phyloP scores from a whole-genome alignment of 2,797 vertebrate genomes.

The Heliangelus exortis region DNA sequence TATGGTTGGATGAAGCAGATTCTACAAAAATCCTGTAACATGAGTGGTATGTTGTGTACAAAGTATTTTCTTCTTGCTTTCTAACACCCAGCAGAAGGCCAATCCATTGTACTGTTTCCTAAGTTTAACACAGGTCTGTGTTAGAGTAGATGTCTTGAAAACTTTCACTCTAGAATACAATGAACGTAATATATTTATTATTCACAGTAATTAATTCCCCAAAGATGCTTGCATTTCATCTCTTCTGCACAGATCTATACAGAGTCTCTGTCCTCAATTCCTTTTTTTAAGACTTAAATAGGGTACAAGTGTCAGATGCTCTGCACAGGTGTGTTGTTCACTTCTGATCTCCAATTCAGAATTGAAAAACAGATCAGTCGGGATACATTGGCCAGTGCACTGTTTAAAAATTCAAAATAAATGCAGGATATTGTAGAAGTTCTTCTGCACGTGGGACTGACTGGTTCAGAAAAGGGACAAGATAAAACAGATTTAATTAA shows the following conservation, averaged over 20 bases:
- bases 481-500: neutral
- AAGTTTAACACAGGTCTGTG: neutral
- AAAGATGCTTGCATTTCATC: neutral
- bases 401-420: neutral
- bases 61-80: neutral
- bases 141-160: neutral
- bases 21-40: conserved; percentile 65
- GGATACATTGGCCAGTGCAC: neutral
- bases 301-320: neutral
- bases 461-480: neutral
- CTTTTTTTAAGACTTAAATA: neutral
- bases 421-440: neutral
- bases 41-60: conserved; percentile 61
- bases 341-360: neutral
- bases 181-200: neutral
- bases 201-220: neutral
- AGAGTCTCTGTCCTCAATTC: neutral
- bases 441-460: neutral
- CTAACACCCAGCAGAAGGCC: neutral
- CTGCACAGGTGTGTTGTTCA: neutral
- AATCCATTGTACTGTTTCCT: neutral
- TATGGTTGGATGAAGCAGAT: conserved; percentile 81
- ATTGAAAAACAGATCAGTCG: neutral
- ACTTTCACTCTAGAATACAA: neutral
- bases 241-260: neutral